Conservation (phyloP, 2,888 invertebrate species). For the Euspilapteryx auroguttella region DNA sequence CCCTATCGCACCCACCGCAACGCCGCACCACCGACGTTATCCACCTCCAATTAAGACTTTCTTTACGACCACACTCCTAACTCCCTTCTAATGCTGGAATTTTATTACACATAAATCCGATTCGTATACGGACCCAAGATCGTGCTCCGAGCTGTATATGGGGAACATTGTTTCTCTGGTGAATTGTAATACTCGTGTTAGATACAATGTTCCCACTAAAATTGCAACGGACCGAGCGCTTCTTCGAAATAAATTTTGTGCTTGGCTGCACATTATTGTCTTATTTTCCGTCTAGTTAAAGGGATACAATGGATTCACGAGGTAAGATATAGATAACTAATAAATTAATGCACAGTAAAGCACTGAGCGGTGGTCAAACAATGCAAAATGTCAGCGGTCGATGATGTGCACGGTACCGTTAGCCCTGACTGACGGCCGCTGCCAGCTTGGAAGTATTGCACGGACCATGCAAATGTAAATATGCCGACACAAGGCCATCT, state of each 20-base stretch:
- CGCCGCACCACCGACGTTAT: slow-evolving; percentile 18
- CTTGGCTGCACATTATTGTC: no score
- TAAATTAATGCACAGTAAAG: no score
- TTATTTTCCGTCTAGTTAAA: no score
- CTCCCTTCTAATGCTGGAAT: slow-evolving; percentile 27
- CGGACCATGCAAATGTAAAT: slow-evolving; percentile 34
- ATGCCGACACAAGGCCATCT: slow-evolving; percentile 30
- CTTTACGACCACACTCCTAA: slow-evolving; percentile 25
- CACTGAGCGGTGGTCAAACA: no score
- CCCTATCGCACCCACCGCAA: no score
- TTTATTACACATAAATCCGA: slow-evolving; percentile 22
- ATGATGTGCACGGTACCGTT: no score
- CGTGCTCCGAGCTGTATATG: slow-evolving; percentile 15
- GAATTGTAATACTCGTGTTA: slow-evolving; percentile 10
- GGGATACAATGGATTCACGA: no score
- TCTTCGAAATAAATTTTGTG: not conserved
- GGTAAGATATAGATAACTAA: no score
- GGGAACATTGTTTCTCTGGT: slow-evolving; percentile 14
- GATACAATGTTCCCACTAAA: slow-evolving; percentile 1
- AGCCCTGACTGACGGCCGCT: no score
- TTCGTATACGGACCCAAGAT: slow-evolving; percentile 14
- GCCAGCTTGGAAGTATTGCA: slow-evolving; percentile 19
- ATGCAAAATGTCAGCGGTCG: no score
- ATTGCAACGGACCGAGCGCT: not conserved
- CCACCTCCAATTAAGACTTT: slow-evolving; percentile 35